Evolutionary conservation across 2,113 vertebrate genomes (phyloP).

Genomic region (Hirundichthys speculiger): DNA sequence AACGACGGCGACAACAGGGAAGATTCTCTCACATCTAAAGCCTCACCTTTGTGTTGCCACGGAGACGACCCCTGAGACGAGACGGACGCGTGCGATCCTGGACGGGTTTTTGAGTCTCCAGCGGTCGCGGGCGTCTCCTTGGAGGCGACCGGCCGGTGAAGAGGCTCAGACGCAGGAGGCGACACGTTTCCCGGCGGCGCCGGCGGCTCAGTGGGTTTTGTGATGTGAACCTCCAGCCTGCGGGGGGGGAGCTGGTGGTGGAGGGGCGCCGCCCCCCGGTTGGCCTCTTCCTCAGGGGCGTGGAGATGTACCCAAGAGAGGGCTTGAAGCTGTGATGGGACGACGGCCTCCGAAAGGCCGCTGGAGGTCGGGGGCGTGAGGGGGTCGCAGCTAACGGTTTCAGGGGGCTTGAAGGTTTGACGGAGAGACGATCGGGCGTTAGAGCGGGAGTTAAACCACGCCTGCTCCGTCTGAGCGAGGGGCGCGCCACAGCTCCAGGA

Average conservation of each 20-base stretch:
- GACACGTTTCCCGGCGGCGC: not conserved
- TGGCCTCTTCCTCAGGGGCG: slow-evolving; percentile 83
- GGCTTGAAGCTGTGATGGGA: slow-evolving; percentile 58
- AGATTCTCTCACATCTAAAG: slow-evolving; percentile 2
- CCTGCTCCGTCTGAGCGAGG: not conserved
- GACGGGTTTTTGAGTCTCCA: not conserved
- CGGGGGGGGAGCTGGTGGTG: slow-evolving; percentile 22
- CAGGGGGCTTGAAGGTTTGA: not conserved
- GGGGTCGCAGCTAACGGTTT: not conserved
- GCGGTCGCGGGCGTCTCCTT: not conserved
- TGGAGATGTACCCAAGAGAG: slow-evolving; percentile 86
- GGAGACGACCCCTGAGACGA: slow-evolving; percentile 9
- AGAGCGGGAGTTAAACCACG: not conserved
- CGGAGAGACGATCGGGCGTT: no score
- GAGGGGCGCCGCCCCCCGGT: slow-evolving; percentile 31
- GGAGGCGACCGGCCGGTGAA: not conserved
- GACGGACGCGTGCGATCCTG: not conserved
- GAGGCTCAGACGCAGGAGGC: not conserved
- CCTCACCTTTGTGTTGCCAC: slow-evolving; percentile 31
- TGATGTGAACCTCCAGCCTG: slow-evolving; percentile 56
- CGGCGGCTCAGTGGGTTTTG: slow-evolving; percentile 60
- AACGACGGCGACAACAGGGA: slow-evolving; percentile 5
- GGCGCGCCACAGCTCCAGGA: not conserved
- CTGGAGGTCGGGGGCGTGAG: slow-evolving; percentile 21
- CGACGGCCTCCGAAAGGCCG: slow-evolving; percentile 6